These are phyloP conservation scores for Peromyscus polionotus DNA, from an alignment of 2,113 vertebrate genomes.

Conservation along the genomic window DNA sequence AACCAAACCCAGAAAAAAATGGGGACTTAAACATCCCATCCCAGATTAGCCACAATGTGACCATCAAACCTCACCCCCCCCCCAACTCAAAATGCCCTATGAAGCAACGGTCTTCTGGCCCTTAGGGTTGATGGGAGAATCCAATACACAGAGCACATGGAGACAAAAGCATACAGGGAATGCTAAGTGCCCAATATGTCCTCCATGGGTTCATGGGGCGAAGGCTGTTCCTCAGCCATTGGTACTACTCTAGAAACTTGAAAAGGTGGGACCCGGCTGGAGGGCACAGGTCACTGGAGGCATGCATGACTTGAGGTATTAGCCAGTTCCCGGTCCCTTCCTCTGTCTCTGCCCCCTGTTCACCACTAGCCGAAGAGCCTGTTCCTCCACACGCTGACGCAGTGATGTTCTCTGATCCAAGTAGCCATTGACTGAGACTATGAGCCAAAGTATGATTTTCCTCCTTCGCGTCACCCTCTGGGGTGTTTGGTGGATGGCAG, in stretches of 20 bases:
- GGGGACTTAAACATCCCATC: rapidly evolving
- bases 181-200: not conserved
- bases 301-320: not conserved
- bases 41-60: not conserved
- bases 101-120: not conserved
- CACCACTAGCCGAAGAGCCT: not conserved
- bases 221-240: not conserved
- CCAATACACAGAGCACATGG: rapidly evolving
- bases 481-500: not conserved
- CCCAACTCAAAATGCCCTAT: not conserved
- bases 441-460: not conserved
- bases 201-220: too few species aligned
- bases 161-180: too few species aligned
- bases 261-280: too few species aligned
- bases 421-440: not conserved
- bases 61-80: not conserved
- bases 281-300: not conserved
- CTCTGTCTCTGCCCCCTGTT: not conserved
- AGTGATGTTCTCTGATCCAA: not conserved
- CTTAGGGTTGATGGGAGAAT: not conserved
- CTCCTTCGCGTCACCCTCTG: not conserved
- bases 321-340: not conserved
- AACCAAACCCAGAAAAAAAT: too few species aligned
- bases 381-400: not conserved
- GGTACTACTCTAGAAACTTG: not conserved